Base-by-base conservation (phyloP, 2,113 vertebrate species). In the Microtus montanus region DNA sequence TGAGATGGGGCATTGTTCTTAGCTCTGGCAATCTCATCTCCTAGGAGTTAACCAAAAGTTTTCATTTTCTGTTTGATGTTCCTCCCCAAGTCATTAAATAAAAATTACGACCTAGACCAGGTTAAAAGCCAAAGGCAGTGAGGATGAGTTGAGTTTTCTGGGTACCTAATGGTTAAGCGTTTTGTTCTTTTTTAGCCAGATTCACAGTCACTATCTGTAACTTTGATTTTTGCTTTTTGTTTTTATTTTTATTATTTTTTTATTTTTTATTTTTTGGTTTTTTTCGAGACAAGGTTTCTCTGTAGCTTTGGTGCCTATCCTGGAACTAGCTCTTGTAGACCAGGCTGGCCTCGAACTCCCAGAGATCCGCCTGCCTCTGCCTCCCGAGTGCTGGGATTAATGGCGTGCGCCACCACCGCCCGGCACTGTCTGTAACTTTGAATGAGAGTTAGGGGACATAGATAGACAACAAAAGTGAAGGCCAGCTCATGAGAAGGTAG, bases 61-160 rank as follows among this genome's bases (percentile, higher is more conserved):
- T 93, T 52, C 79, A 26, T 74, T 89, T 83, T 24, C 17, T 58
- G 88, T 91, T 95, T 47, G 74, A 3, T 75, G 6, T 89, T 84
- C 35, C 95, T 52, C 52, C 3, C 12, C 20, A 96, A 90, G 35
- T 94, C 47, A 54, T 70, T 94, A 89, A 89, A 83, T 82, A 95
- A 79, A 91, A 90, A 74, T 89, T 75, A 84, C 26, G 74, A 87
- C 89, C 15, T 63, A 49, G 41, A 87, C 17, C 89, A 17, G 19
- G 9, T 91, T 73, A 91, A 96, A 87, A 63, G 92, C 49, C 78
- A 89, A 96, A 49, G 22, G 19, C 10, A 52, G 38, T 86, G 61
- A 41, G 38, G 52, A 90, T 38, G 17, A 13, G 54, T 41, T 52
- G 71, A 90, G 68, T 68, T 90, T 54, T 74, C 49, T 17, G 58